Conservation (phyloP, 2,113 vertebrate genomes). For the Dicrurus megarhynchus region DNA sequence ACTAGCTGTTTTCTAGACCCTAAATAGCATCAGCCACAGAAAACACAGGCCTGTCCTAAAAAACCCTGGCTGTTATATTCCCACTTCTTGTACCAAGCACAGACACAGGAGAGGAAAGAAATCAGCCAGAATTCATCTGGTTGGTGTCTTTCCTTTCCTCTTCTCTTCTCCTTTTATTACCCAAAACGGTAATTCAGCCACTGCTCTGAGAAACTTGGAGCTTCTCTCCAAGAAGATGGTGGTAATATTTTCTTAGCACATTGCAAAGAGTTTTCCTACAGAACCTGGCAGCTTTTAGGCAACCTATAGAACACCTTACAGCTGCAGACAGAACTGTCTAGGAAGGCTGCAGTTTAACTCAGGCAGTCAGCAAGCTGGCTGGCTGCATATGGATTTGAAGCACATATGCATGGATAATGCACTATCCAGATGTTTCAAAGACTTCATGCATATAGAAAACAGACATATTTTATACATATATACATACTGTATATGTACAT, state of each 20-base stretch:
- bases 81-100: neutral
- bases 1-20: neutral
- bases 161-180: neutral
- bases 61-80: neutral
- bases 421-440: constrained; percentile 19
- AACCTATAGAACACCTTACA: neutral
- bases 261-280: constrained; percentile 1
- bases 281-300: neutral
- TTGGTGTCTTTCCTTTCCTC: neutral
- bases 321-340: neutral
- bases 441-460: neutral
- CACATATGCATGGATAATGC: neutral
- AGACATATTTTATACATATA: neutral
- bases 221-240: neutral
- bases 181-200: neutral
- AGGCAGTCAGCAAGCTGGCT: neutral
- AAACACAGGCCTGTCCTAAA: neutral
- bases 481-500: neutral
- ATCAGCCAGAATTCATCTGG: neutral
- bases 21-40: neutral
- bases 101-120: neutral
- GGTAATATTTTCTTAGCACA: neutral
- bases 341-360: neutral
- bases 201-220: neutral
- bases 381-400: neutral